A percentile compares a stretch with the other conserved stretches of the same genome.
Evolutionary conservation across 2,113 vertebrate genomes (phyloP).

Genomic region (Cranoglanis bouderius): DNA sequence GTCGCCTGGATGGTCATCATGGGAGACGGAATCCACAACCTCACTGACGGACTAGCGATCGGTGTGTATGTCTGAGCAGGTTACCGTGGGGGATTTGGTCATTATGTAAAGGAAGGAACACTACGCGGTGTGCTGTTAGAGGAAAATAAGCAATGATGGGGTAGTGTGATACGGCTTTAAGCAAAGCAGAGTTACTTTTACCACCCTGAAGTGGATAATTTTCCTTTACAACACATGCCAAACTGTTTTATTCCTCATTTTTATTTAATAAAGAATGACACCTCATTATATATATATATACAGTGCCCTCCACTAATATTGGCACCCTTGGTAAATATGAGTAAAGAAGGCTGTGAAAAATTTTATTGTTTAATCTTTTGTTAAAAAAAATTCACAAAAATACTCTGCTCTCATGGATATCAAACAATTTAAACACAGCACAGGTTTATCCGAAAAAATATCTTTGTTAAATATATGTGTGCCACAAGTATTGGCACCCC

Average conservation of each 20-base stretch:
- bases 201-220: neutral
- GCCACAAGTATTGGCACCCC: too few relatives aligned
- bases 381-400: too few relatives aligned
- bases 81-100: neutral
- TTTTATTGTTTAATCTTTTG: too few relatives aligned
- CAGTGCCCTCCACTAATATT: too few relatives aligned
- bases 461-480: too few relatives aligned
- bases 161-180: too few relatives aligned
- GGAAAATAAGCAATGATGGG: neutral
- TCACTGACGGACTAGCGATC: slow-evolving; percentile 75
- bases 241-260: neutral
- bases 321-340: too few relatives aligned
- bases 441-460: too few relatives aligned
- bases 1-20: slow-evolving; percentile 62
- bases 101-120: neutral
- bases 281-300: neutral
- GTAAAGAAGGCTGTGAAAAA: too few relatives aligned
- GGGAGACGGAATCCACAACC: slow-evolving; percentile 61
- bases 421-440: too few relatives aligned
- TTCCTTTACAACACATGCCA: neutral
- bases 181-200: neutral
- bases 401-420: too few relatives aligned
- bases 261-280: neutral
- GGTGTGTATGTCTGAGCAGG: slow-evolving; percentile 60
- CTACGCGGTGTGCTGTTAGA: neutral